Evolutionary conservation across 2,113 vertebrate species (phyloP), one percentile per base, ranked within the genome.

Genomic region (Calypte anna): DNA sequence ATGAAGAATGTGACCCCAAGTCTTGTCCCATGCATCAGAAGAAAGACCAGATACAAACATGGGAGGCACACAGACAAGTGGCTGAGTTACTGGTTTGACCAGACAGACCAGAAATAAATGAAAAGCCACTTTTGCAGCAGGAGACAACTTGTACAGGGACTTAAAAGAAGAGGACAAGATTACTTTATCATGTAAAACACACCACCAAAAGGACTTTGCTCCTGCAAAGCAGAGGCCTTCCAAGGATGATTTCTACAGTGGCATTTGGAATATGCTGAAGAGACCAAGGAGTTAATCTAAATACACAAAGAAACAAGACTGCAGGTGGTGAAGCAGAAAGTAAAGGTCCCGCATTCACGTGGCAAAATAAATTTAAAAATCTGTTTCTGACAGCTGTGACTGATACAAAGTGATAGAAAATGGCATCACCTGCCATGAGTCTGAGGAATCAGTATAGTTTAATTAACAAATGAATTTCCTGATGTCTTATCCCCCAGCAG

Each of bases 381-480:
- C 67, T 61, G 27, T 38, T 92, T 72, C 91, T 79, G 70, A 87
- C 27, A 90, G 36, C 46, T 93, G 72, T 55, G 72, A 86, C 51
- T 55, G 51, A 63, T 0, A 53, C 9, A 69, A 81, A 54, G 64
- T 14, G 64, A 72, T 3, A 86, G 43, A 75, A 90, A 95, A 86
- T 9, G 13, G 46, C 58, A 66, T 36, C 69, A 48, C 55, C 77
- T 78, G 53, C 36, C 22, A 5, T 20, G 21, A 96, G 68, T 36
- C 74, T 46, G 24, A 94, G 30, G 59, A 87, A 91, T 91, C 28
- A 62, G 58, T 8, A 51, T 9, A 82, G 31, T 74, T 51, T 85
- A 58, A 94, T 69, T 86, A 91, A 88, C 50, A 93, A 91, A 94
- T 38, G 54, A 46, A 77, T 28, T 33, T 59, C 69, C 53, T 16